Conservation (phyloP, 2,113 vertebrate species). For the Upupa epops region DNA sequence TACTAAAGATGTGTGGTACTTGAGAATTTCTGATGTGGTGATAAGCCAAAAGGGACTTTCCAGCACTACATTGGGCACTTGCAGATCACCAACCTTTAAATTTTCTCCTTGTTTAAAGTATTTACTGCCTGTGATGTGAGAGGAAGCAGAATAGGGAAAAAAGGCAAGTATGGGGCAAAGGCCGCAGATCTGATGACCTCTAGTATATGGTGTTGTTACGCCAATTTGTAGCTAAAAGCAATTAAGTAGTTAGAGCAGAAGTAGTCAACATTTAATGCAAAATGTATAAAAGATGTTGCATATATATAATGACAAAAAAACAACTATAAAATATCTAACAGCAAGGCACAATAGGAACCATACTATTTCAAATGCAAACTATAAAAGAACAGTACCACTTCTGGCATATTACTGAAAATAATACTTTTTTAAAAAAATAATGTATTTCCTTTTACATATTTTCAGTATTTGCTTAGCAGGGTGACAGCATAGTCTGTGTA, state of each 20-base stretch:
- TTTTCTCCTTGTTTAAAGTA: slow-evolving; percentile 50
- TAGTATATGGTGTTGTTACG: background rate
- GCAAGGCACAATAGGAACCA: background rate
- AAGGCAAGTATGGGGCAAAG: slow-evolving; percentile 12
- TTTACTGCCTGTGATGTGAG: slow-evolving; percentile 29
- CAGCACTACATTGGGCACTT: background rate
- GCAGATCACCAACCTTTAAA: slow-evolving; percentile 45
- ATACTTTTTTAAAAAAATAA: background rate
- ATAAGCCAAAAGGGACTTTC: background rate
- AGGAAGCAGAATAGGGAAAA: slow-evolving; percentile 9
- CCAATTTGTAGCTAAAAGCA: background rate
- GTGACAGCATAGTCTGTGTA: background rate
- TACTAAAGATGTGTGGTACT: background rate
- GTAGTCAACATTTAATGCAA: background rate
- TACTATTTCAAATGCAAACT: background rate
- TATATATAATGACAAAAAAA: background rate
- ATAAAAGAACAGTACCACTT: rapidly evolving
- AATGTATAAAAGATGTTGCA: background rate
- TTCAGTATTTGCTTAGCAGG: background rate
- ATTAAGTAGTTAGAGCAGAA: background rate
- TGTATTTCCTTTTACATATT: background rate
- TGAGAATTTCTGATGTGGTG: slow-evolving; percentile 51
- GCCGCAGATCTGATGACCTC: background rate
- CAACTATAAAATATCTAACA: rapidly evolving
- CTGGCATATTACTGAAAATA: background rate